A percentile compares a stretch with the other conserved stretches of the same genome.
Conservation (phyloP, 2,888 invertebrate genomes). For the Eumacrocentrus americanus region DNA sequence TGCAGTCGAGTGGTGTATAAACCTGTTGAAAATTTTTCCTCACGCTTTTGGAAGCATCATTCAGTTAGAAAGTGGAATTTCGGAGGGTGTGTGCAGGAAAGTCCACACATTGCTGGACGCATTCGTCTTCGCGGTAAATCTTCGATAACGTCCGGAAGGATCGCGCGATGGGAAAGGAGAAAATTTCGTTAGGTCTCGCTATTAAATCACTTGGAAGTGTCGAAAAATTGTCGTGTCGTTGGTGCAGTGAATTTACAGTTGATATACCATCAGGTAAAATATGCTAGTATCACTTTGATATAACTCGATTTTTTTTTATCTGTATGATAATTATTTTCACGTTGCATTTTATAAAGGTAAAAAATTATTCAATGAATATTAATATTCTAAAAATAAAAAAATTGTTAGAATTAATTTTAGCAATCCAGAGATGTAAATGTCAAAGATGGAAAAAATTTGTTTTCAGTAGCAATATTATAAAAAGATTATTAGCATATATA, state of each 20-base stretch:
- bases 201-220: background rate
- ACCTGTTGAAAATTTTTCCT: background rate
- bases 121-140: background rate
- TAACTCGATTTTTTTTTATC: background rate
- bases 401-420: background rate
- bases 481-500: background rate
- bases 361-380: background rate
- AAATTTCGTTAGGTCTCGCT: background rate
- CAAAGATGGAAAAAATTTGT: too few species aligned
- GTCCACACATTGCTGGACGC: too few species aligned
- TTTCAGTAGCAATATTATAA: background rate
- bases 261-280: background rate
- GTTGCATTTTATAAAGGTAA: background rate
- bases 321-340: background rate
- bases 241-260: background rate
- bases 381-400: background rate
- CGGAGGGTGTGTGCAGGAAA: too few species aligned
- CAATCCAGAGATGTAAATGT: too few species aligned
- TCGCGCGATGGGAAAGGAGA: background rate
- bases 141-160: background rate
- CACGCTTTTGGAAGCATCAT: background rate
- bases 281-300: background rate
- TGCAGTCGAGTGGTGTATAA: background rate
- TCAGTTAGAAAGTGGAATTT: background rate
- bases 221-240: background rate